Evolutionary conservation across 2,113 vertebrate genomes (phyloP), one percentile per base, ranked within the genome.

Genomic region (Oxyruncus cristatus): DNA sequence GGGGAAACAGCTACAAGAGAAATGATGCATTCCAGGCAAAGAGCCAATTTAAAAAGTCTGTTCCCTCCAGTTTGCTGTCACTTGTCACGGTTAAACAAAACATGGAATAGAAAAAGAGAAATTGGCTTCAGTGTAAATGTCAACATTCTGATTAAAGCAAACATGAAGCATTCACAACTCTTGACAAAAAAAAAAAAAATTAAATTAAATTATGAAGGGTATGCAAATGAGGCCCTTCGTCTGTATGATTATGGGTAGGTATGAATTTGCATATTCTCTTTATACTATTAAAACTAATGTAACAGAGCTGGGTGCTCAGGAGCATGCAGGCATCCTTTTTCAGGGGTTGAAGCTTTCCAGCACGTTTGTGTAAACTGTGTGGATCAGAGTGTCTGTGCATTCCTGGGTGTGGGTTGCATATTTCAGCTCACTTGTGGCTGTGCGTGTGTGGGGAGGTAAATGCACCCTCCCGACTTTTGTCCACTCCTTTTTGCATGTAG

Each of bases 61-160:
- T 97, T 98, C 98, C 91, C 97, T 98, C 97, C 98, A 98, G 98
- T 98, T 98, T 98, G 96, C 98, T 98, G 98, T 98, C 98, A 98
- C 97, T 98, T 98, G 98, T 98, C 97, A 93, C 84, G 49, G 96
- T 98, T 98, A 98, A 98, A 98, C 98, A 98, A 98, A 98, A 98
- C 97, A 98, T 85, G 92, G 97, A 97, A 96, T 95, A 98, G 97
- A 98, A 98, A 97, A 98, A 98, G 97, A 98, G 97, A 98, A 98
- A 98, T 98, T 98, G 98, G 97, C 98, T 98, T 98, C 98, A 97
- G 97, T 98, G 98, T 98, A 98, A 98, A 98, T 98, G 98, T 98
- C 98, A 98, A 98, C 98, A 98, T 98, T 98, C 98, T 98, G 98
- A 98, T 98, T 98, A 98, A 98, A 98, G 98, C 97, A 98, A 98